A percentile compares a stretch with the other conserved stretches of the same genome.
phyloP scores from a whole-genome alignment of 2,797 vertebrate genomes.

The Myotis myotis region DNA sequence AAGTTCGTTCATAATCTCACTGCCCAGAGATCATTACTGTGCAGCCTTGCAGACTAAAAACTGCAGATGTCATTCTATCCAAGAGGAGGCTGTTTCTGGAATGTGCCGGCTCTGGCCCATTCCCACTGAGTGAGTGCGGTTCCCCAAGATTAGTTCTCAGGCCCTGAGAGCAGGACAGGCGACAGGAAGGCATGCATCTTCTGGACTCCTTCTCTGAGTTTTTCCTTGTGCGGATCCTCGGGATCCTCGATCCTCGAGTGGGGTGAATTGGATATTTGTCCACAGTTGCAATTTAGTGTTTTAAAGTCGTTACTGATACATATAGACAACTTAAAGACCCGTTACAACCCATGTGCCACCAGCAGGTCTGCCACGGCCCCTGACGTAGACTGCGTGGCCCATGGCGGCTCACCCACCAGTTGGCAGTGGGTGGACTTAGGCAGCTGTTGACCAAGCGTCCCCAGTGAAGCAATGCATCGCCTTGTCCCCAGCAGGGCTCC shows the following conservation, averaged over 20 bases:
- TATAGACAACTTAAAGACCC: neutral
- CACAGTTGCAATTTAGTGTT: neutral
- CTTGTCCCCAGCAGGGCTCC: neutral
- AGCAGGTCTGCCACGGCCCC: neutral
- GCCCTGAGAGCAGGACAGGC: neutral
- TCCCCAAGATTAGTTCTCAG: neutral
- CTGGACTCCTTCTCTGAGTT: neutral
- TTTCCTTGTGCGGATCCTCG: too few species aligned
- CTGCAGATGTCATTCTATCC: neutral
- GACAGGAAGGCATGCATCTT: neutral
- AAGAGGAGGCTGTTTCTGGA: neutral
- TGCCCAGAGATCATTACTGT: neutral
- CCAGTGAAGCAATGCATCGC: neutral
- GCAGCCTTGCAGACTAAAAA: neutral
- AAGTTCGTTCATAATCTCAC: neutral
- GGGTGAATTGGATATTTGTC: neutral
- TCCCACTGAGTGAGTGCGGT: neutral
- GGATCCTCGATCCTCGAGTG: neutral
- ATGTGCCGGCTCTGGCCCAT: neutral
- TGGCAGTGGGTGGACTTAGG: accelerated
- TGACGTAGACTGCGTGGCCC: neutral
- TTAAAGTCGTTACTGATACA: neutral
- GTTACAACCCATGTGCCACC: neutral
- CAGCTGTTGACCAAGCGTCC: too few species aligned
- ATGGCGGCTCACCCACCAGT: neutral